phyloP scores from a whole-genome alignment of 2,888 invertebrate species.

The Trichopria drosophilae region DNA sequence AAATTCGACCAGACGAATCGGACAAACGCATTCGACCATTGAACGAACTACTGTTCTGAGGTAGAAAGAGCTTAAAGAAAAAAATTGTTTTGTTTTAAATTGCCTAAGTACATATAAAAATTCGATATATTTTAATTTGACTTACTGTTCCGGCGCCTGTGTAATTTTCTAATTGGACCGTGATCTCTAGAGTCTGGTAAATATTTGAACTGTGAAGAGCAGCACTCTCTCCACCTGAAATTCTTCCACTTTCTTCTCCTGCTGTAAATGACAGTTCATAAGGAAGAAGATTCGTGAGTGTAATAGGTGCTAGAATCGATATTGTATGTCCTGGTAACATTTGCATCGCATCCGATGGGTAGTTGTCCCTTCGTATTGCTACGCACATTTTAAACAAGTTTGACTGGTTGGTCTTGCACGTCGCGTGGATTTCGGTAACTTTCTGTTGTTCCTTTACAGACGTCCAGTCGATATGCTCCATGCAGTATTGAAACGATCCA shows the following conservation, averaged over 20 bases:
- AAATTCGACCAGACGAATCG: conserved; percentile 72
- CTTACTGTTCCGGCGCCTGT: conserved; percentile 69
- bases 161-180: conserved; percentile 83
- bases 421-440: conserved; percentile 49
- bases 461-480: conserved; percentile 66
- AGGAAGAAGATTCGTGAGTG: conserved; percentile 86
- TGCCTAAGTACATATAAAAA: neutral
- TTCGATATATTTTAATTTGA: neutral
- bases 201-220: conserved; percentile 62
- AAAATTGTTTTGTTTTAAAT: conserved; percentile 1
- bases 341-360: conserved; percentile 67
- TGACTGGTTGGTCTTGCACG: conserved; percentile 52
- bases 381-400: conserved; percentile 73
- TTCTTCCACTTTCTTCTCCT: conserved; percentile 59
- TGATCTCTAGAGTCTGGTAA: conserved; percentile 73
- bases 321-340: conserved; percentile 86
- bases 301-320: conserved; percentile 79
- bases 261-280: conserved; percentile 72
- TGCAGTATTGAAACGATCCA: conserved; percentile 63
- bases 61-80: conserved; percentile 45
- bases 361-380: conserved; percentile 77
- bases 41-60: conserved; percentile 61
- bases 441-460: conserved; percentile 61
- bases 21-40: conserved; percentile 73
- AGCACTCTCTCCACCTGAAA: conserved; percentile 59